Base-by-base conservation (phyloP, 2,797 vertebrate species). In the Tenualosa ilisha region DNA sequence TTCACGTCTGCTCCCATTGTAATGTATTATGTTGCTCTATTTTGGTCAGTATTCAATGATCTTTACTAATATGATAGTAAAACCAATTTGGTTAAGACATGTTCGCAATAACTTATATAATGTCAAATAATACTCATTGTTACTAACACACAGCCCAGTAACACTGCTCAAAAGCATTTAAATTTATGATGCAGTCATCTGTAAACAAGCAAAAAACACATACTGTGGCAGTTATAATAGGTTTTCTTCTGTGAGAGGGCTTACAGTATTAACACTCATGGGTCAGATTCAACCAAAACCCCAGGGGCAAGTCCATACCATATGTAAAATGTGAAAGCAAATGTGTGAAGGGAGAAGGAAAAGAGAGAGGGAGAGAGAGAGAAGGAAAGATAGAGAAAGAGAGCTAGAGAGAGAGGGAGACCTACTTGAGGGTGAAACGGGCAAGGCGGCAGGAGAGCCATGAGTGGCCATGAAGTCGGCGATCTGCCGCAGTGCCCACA, bases 401-500 rank as follows among this genome's bases (percentile, higher is more conserved):
- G 37, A 61, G 26, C 46, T n/a, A 12, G 43, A 24, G 65, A 43
- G 81, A 53, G 61, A 40, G 63, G 61, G 82, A 79, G 79, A 95
- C 97, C 0, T 96, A 98, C 97, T 96, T 90, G 97, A 96, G 4
- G 97, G 97, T 7, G 97, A 95, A 83, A 97, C 95, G 1, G 97
- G 96, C 87, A 99, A 96, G 86, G 95, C 87, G 0, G 97, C 96
- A 0, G 97, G 97, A 81, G 97, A 96, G 1, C 97, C 97, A 2
- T 96, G 95, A 86, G 96, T 96, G 88, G 97, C 95, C 98, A 99
- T 98, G 92, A 97, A 99, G 91, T 99, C 98, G 0, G 97, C 98
- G 0, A 99, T 97, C 96, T 99, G 98, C 86, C 96, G 94, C 89
- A 99, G 94, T 0, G 98, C 98, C 98, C 97, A 98, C 72, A 99